A percentile compares a stretch with the other conserved stretches of the same genome.
Evolutionary conservation across 1,140 invertebrate genomes (phyloP).

Genomic region (Heliothis virescens): DNA sequence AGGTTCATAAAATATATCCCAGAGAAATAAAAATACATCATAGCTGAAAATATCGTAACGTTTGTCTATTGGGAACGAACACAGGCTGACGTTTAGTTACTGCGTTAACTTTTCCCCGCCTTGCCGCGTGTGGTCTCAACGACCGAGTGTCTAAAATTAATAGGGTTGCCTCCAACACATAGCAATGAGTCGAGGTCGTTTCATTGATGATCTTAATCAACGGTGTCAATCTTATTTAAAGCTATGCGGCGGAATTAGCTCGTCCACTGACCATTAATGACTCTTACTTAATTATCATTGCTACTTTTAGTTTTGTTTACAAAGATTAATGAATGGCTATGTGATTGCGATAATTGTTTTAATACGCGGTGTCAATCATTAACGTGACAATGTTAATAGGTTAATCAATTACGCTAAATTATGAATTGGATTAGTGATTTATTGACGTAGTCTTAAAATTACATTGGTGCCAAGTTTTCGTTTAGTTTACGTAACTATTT

Average conservation of each 20-base stretch:
- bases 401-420: background rate
- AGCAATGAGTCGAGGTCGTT: slow-evolving; percentile 62
- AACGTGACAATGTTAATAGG: slow-evolving; percentile 6
- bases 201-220: slow-evolving; percentile 52
- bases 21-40: background rate
- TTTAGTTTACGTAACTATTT: too few relatives aligned
- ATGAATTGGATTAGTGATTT: background rate
- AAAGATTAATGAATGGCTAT: slow-evolving; percentile 40
- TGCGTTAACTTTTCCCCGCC: slow-evolving; percentile 61
- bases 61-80: background rate
- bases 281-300: slow-evolving; percentile 30
- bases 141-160: slow-evolving; percentile 55
- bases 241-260: slow-evolving; percentile 25
- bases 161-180: slow-evolving; percentile 56
- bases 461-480: too few relatives aligned
- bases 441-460: background rate
- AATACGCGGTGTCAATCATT: background rate
- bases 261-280: slow-evolving; percentile 21
- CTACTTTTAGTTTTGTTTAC: slow-evolving; percentile 37
- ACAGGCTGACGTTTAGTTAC: slow-evolving; percentile 29
- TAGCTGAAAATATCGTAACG: background rate
- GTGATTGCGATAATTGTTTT: slow-evolving; percentile 28
- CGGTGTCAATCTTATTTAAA: slow-evolving; percentile 59
- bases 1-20: background rate
- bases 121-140: slow-evolving; percentile 61